Evolutionary conservation across 2,888 invertebrate genomes (phyloP).

Genomic region (Eristalis intricaria): DNA sequence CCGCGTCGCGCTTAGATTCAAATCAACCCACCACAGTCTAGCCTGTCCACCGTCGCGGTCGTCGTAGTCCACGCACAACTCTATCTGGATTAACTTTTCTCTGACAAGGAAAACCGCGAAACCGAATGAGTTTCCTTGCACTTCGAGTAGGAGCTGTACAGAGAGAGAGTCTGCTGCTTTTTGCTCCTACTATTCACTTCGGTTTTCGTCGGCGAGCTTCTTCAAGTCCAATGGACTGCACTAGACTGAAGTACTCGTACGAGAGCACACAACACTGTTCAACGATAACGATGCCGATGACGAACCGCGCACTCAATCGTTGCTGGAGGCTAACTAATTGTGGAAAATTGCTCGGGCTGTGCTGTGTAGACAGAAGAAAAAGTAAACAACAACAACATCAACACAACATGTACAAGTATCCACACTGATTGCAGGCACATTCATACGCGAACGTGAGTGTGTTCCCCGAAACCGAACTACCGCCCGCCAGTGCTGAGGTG

Average conservation of each 20-base stretch:
- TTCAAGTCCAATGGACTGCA: slow-evolving; percentile 43
- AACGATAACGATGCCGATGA: slow-evolving; percentile 19
- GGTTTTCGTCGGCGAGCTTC: slow-evolving; percentile 27
- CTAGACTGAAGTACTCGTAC: slow-evolving; percentile 14
- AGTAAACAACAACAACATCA: slow-evolving; percentile 6
- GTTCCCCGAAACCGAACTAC: slow-evolving; percentile 34
- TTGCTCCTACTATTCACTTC: background rate
- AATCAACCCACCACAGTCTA: background rate
- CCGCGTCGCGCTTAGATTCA: background rate
- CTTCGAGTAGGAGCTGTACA: slow-evolving; percentile 39
- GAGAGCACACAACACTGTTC: slow-evolving; percentile 2
- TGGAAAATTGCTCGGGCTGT: slow-evolving; percentile 67
- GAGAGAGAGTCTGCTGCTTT: slow-evolving; percentile 34
- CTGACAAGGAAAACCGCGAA: background rate
- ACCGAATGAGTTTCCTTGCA: slow-evolving; percentile 19
- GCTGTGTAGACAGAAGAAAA: slow-evolving; percentile 47
- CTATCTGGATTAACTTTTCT: background rate
- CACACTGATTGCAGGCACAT: slow-evolving; percentile 51
- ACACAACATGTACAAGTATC: slow-evolving; percentile 21
- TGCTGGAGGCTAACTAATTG: slow-evolving; percentile 72
- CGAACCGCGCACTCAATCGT: slow-evolving; percentile 69
- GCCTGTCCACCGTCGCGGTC: background rate
- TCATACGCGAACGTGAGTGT: slow-evolving; percentile 35
- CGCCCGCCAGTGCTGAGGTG: background rate
- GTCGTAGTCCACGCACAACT: background rate